Evolutionary conservation across 2,113 vertebrate genomes (phyloP), one percentile per base, ranked within the genome.

Genomic region (Planiliza haematocheilus): DNA sequence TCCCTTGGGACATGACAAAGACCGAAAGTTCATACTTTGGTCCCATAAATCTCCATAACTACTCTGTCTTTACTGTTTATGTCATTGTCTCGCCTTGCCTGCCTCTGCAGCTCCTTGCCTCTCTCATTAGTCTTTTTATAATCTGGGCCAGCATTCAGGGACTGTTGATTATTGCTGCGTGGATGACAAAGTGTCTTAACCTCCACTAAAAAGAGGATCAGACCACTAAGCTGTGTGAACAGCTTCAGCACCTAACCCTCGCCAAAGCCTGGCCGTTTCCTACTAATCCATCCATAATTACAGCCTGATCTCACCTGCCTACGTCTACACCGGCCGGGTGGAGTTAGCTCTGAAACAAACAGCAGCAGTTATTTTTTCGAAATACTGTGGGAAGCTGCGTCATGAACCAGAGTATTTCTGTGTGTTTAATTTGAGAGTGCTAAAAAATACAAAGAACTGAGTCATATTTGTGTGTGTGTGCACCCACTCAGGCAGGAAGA

Each of bases 161-260:
- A 48, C 60, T 7, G 56, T 60, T 71, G 58, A 82, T 80, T 46
- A 64, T 20, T 60, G 0, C 60, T 0, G 52, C 16, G 77, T 16
- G 45, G 82, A 68, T 45, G 69, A 76, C 61, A 1, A 21, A 74
- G 67, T 48, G 78, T 60, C 59, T 77, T 61, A 77, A 84, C 81
- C 81, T 77, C 65, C 69, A 62, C 83, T 79, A 77, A 82, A 82
- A 57, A 38, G 12, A 38, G 78, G 86, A 79, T 82, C 78, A 82
- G 81, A 16, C 8, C 7, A 4, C 46, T 81, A 77, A 85, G 57
- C 79, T 61, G 74, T 30, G 59, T 41, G 67, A 64, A 8, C 67
- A 60, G 21, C 80, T 63, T 43, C 49, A 6, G n/a, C 36, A 5
- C 42, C 39, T 73, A 36, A 77, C 84, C 24, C 77, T 81, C 59